Percentiles rank a stretch among this genome's conserved stretches.
These are phyloP conservation scores for Pseudorhombus dupliciocellatus DNA, from an alignment of 2,113 vertebrate species.

Conservation along the genomic window DNA sequence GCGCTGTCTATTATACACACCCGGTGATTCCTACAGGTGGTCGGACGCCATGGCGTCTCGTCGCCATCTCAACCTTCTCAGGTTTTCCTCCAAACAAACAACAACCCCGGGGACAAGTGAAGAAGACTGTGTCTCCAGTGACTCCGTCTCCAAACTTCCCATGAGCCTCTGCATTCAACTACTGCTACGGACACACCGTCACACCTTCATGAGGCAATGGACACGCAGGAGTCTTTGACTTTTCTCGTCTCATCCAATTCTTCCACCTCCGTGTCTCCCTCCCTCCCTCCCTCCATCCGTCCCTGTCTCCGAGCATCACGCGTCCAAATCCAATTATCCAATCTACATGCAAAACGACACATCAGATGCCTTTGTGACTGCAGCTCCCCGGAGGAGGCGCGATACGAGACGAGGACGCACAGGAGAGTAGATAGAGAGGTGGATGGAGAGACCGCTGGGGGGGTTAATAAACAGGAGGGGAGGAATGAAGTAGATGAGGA, in stretches of 20 bases:
- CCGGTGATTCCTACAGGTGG: too few species aligned
- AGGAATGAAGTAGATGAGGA: slow-evolving; percentile 5
- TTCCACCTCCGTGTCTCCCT: neutral
- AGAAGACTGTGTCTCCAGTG: too few species aligned
- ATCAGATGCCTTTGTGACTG: slow-evolving; percentile 41
- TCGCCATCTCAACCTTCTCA: too few species aligned
- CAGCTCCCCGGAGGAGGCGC: slow-evolving; percentile 7
- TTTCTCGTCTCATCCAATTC: neutral
- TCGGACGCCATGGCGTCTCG: too few species aligned
- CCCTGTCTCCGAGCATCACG: slow-evolving; percentile 4
- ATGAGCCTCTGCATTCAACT: neutral
- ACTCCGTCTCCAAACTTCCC: too few species aligned
- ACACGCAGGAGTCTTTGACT: neutral
- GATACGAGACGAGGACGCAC: slow-evolving; percentile 38
- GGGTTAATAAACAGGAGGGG: slow-evolving; percentile 26
- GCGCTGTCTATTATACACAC: too few species aligned
- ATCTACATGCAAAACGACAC: slow-evolving; percentile 72
- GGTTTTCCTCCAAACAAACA: too few species aligned
- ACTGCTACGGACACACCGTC: neutral
- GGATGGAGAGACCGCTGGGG: slow-evolving; percentile 20
- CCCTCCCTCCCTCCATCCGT: neutral
- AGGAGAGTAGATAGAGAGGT: slow-evolving; percentile 10
- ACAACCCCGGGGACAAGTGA: too few species aligned
- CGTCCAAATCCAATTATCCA: slow-evolving; percentile 70
- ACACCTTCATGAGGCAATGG: neutral